Conservation (phyloP, 2,113 vertebrate genomes). For the Ahaetulla prasina region DNA sequence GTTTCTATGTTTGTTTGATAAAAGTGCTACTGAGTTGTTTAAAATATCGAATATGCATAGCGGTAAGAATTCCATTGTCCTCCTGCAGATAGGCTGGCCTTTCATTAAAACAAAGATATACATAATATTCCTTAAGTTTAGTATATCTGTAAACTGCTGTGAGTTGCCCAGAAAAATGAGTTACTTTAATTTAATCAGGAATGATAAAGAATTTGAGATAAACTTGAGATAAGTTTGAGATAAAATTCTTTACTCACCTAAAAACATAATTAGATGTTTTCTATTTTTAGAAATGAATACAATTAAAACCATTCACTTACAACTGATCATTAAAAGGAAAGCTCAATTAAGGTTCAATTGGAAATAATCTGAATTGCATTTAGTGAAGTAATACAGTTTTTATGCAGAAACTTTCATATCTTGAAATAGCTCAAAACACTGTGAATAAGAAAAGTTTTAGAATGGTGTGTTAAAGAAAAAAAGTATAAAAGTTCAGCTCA, state of each 20-base stretch:
- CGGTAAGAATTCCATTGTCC: background rate
- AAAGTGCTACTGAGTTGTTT: too few relatives aligned
- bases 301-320: background rate
- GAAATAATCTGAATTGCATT: background rate
- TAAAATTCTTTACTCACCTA: background rate
- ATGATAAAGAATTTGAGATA: background rate
- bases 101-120: background rate
- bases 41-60: background rate
- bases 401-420: background rate
- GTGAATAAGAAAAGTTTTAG: background rate
- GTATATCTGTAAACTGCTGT: background rate
- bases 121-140: background rate
- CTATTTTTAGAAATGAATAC: background rate
- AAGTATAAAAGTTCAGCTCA: background rate
- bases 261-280: background rate
- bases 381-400: background rate
- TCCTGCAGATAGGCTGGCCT: background rate
- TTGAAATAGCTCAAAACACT: background rate
- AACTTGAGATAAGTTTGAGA: background rate
- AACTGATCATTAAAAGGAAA: background rate
- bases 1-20: background rate
- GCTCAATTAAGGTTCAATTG: background rate
- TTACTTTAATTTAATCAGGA: background rate
- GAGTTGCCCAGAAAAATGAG: background rate
- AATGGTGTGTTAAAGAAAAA: background rate